A percentile compares a stretch with the other conserved stretches of the same genome.
These are phyloP conservation scores for Athene cunicularia DNA, from an alignment of 2,113 vertebrate species.

Conservation along the genomic window DNA sequence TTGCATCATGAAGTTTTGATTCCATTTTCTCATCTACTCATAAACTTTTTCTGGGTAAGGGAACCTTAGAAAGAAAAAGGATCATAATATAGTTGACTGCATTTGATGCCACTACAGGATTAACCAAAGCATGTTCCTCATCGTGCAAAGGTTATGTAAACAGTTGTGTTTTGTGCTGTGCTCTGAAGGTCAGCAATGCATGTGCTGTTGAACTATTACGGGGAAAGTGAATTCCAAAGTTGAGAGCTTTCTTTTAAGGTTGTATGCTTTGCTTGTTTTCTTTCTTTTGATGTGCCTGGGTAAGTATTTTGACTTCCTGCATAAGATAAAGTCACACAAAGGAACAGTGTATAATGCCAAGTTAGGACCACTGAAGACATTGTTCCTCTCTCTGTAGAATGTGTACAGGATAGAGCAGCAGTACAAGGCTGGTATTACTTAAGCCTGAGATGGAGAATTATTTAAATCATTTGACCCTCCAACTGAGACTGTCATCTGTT, in stretches of 20 bases:
- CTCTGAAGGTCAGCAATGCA: background rate
- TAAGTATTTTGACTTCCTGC: background rate
- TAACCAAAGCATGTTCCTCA: background rate
- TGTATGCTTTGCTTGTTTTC: background rate
- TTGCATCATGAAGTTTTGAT: background rate
- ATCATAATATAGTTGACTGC: background rate
- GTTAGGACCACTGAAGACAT: background rate
- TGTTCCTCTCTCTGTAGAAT: background rate
- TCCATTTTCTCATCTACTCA: background rate
- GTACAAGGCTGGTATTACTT: background rate
- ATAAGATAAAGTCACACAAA: background rate
- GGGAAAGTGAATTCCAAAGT: slow-evolving; percentile 10
- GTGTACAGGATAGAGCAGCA: background rate
- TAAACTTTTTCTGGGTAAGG: background rate
- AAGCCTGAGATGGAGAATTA: background rate
- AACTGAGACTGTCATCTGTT: background rate
- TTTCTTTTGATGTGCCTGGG: background rate
- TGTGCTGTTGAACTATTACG: background rate
- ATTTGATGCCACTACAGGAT: background rate
- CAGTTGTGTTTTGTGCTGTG: background rate
- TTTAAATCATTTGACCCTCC: background rate
- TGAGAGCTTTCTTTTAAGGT: background rate
- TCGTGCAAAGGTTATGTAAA: background rate
- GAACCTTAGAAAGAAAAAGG: background rate
- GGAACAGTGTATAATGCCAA: background rate